Conservation (phyloP, 2,113 vertebrate genomes). For the Scomber japonicus region DNA sequence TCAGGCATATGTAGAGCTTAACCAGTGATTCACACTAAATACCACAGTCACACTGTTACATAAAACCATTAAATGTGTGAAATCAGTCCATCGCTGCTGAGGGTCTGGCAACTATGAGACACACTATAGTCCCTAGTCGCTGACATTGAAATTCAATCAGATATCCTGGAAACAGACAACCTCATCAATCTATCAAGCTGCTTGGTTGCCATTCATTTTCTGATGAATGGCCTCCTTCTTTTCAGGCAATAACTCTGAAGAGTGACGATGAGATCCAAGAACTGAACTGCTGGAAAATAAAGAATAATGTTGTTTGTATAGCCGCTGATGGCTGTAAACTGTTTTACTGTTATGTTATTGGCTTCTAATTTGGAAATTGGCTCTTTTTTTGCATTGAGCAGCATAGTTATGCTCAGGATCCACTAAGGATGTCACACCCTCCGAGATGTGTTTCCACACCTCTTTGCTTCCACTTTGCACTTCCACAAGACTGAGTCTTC, state of each 20-base stretch:
- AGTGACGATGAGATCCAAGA: constrained; percentile 5
- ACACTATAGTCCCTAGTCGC: not conserved
- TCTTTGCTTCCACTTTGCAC: no score
- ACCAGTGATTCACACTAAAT: no score
- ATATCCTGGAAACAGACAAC: constrained; percentile 5
- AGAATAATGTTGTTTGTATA: constrained; percentile 12
- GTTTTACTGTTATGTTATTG: no score
- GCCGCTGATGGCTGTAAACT: constrained; percentile 3
- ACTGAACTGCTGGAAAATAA: constrained; percentile 7
- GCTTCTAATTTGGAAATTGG: no score
- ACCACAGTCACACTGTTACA: not conserved
- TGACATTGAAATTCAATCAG: constrained; percentile 5
- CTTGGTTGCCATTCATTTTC: not conserved
- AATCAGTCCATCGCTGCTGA: no score
- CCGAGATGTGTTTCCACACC: not conserved
- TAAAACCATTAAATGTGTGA: not conserved
- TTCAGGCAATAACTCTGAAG: constrained; percentile 9
- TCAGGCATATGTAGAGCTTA: no score
- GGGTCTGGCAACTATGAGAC: not conserved
- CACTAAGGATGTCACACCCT: not conserved
- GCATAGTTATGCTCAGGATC: not conserved
- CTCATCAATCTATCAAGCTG: not conserved
- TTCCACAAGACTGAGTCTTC: no score
- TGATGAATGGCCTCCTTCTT: not conserved
- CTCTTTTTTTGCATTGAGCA: no score